Evolutionary conservation across 2,888 invertebrate genomes (phyloP), one percentile per base, ranked within the genome.

Genomic region (Stramonita haemastoma): DNA sequence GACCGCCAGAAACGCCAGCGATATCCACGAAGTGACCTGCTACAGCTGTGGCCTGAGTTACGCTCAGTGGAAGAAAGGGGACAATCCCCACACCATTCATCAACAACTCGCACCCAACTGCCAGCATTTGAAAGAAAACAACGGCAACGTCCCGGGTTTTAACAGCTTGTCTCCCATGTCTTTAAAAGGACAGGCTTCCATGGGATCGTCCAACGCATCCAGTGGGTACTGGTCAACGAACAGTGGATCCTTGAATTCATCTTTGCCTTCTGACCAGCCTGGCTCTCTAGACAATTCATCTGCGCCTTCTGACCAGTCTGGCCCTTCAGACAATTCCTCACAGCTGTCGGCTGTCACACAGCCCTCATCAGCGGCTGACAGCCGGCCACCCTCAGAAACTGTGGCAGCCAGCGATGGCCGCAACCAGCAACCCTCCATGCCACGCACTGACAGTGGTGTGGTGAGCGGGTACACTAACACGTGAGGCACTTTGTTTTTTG

Each of bases 21-120:
- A 89, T 85, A 4, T 11, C 32, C 70, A 85, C 15, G 89, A 85
- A 32, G 34, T 89, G 29, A 84, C 66, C 56, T 89, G 89, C 73
- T 89, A 46, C 85, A 84, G 84, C 56, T 89, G 89, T 46, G 89
- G 89, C 6, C 6, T 89, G 22, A 85, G 84, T 32, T 84, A 70
- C 77, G 36, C 32, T 22, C 32, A 73, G 15, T 89, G 89, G 89
- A 73, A 89, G 46, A 36, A 60, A 26, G 85, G 85, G 6, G 89
- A 84, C 17, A 85, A 73, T 46, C 89, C 89, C 56, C 32, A 32
- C 11, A 32, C 29, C 29, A 73, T 89, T 32, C 89, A 89, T 56
- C 29, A 22, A 56, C 26, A 34, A 4, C 66, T 85, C 26, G 34
- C 15, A 22, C 89, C 89, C 13, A 57, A 70, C 70, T 89, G 89